These are phyloP conservation scores for Micrasema minimum DNA, from an alignment of 1,140 invertebrate genomes.

Conservation along the genomic window DNA sequence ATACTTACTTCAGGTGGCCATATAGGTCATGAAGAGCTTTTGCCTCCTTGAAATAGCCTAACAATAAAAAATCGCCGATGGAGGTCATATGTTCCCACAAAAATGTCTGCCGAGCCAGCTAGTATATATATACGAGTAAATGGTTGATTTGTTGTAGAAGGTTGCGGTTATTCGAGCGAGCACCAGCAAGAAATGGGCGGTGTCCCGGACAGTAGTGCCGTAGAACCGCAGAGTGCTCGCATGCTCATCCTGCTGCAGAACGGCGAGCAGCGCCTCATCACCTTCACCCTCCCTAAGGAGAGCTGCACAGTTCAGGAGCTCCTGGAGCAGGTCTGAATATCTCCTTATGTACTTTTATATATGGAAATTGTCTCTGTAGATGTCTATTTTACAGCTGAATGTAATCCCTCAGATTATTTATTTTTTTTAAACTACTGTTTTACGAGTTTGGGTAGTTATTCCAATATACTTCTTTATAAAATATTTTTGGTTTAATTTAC, in stretches of 20 bases:
- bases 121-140: not conserved
- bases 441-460: too few relatives aligned
- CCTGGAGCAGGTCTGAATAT: slow-evolving; percentile 72
- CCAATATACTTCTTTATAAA: not conserved
- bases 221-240: slow-evolving; percentile 73
- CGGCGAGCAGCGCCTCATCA: slow-evolving; percentile 81
- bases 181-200: not conserved
- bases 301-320: slow-evolving; percentile 83
- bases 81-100: too few relatives aligned
- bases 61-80: too few relatives aligned
- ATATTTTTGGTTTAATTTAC: slow-evolving; percentile 55
- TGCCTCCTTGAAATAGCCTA: not conserved
- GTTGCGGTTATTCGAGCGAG: not conserved
- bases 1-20: too few relatives aligned
- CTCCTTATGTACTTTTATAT: too few relatives aligned
- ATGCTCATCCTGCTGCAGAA: slow-evolving; percentile 79
- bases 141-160: not conserved
- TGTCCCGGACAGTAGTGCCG: slow-evolving; percentile 17
- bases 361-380: too few relatives aligned
- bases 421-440: too few relatives aligned
- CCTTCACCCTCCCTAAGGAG: slow-evolving; percentile 80
- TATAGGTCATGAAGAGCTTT: too few relatives aligned
- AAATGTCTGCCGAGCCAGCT: too few relatives aligned
- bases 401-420: too few relatives aligned
- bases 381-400: too few relatives aligned